These are phyloP conservation scores for Dioctria rufipes DNA, from an alignment of 2,888 invertebrate species.

Conservation along the genomic window DNA sequence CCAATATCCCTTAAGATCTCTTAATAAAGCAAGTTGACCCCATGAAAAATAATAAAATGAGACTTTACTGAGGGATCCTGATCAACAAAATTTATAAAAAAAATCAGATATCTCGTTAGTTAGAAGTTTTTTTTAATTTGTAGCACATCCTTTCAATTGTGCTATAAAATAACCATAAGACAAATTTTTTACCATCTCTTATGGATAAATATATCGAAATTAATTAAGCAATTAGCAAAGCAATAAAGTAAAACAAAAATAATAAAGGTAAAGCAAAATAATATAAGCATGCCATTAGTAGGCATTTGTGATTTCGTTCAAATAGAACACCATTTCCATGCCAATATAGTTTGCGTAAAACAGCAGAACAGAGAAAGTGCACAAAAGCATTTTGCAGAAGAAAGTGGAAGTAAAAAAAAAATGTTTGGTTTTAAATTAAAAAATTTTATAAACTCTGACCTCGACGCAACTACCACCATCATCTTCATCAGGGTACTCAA, in stretches of 20 bases:
- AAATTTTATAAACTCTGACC: slow-evolving; percentile 66
- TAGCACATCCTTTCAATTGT: no score
- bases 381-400: neutral
- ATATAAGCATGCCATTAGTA: slow-evolving; percentile 19
- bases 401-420: neutral
- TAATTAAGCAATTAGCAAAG: neutral
- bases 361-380: neutral
- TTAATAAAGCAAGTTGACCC: no score
- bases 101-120: no score
- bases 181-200: no score
- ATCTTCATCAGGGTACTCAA: slow-evolving; percentile 93
- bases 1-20: no score
- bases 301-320: neutral
- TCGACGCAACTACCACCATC: slow-evolving; percentile 74
- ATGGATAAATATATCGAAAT: neutral
- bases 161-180: no score
- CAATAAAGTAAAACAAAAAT: neutral
- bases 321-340: neutral
- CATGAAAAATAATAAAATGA: no score
- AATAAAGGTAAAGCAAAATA: neutral
- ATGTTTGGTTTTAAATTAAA: neutral
- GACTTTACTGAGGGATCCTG: no score
- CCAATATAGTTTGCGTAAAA: no score
- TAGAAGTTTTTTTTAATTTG: no score
- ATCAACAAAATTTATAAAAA: no score